Conservation (phyloP, 2,888 invertebrate genomes). For the Chrysodeixis includens region DNA sequence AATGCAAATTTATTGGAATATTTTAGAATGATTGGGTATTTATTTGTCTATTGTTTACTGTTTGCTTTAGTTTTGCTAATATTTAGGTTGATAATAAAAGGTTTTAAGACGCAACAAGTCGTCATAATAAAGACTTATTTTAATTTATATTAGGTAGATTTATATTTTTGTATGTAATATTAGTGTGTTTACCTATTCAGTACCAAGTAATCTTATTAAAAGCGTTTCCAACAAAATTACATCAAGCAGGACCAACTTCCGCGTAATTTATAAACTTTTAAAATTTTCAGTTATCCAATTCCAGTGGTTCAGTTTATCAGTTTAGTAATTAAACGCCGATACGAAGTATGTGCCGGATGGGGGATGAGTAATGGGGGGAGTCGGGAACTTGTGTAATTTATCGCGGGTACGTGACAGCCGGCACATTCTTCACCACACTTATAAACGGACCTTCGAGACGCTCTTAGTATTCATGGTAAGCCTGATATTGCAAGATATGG, state of each 20-base stretch:
- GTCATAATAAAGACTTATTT: too few relatives aligned
- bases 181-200: too few relatives aligned
- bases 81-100: too few relatives aligned
- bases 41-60: not conserved
- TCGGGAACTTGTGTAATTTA: slow-evolving; percentile 65
- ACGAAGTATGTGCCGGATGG: slow-evolving; percentile 59
- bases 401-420: slow-evolving; percentile 58
- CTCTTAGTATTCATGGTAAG: slow-evolving; percentile 47
- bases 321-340: slow-evolving; percentile 59
- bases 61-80: not conserved
- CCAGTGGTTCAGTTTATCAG: slow-evolving; percentile 51
- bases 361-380: slow-evolving; percentile 60
- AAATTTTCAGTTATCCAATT: slow-evolving; percentile 24
- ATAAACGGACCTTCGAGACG: slow-evolving; percentile 35
- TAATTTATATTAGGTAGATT: too few relatives aligned
- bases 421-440: slow-evolving; percentile 56
- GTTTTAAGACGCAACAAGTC: too few relatives aligned
- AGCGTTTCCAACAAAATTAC: too few relatives aligned
- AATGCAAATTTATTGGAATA: not conserved
- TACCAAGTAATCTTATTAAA: too few relatives aligned
- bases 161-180: too few relatives aligned
- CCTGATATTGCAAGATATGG: slow-evolving; percentile 8
- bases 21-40: not conserved
- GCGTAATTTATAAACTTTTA: not conserved
- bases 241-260: too few relatives aligned